Base-by-base conservation (phyloP, 2,113 vertebrate genomes). In the Corydoras maculifer region DNA sequence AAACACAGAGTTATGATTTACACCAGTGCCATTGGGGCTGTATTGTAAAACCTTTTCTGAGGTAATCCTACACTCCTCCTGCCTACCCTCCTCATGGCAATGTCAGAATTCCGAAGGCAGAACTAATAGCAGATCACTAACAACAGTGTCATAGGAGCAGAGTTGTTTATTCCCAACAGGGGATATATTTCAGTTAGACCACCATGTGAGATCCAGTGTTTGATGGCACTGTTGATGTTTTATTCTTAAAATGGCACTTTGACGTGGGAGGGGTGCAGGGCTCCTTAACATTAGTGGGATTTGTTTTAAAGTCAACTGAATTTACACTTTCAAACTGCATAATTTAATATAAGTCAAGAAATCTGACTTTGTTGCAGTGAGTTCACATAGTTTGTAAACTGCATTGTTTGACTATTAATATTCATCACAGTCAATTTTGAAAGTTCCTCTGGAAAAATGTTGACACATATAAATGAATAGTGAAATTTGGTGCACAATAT, bases 31-130 rank as follows among this genome's bases (percentile, higher is more conserved):
- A 48, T 74, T 10, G 67, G 70, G 69, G 66, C 63, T 61, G 65
- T 12, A 55, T 31, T 65, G 5, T 65, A 31, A 63, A 9, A 12
- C 65, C 64, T 55, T 73, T 73, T 69, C 15, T 70, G 73, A 14
- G 57, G 82, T 81, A 85, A 81, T 75, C 69, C 69, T 73, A 80
- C 68, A 81, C 83, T 72, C 61, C 29, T 73, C 71, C 78, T 71
- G 69, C 78, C 77, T 74, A 74, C 70, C 60, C 65, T 72, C 53
- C 76, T 76, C 69, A 13, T 12, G 14, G 32, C n/a, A 2, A n/a
- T 31, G 10, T 67, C 49, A 60, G 30, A 57, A 73, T 73, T 43
- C 58, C 43, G 30, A 31, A 58, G 61, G 48, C 68, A 48, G 9
- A 68, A 60, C 57, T 54, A 25, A 31, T 62, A 62, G 29, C 59